Conservation (phyloP, 1,140 invertebrate genomes). For the Paracyclopina nana region DNA sequence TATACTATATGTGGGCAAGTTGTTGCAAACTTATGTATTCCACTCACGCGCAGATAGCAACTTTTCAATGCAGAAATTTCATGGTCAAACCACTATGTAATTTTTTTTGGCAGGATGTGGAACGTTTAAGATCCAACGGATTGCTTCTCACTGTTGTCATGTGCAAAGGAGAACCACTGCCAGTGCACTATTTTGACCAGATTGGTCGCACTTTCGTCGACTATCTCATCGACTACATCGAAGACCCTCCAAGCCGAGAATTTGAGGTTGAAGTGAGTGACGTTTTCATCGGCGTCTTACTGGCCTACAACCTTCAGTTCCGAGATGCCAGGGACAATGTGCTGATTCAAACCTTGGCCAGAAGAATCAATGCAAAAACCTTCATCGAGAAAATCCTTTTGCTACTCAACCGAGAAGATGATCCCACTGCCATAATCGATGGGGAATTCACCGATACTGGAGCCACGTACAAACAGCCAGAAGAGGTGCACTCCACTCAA, state of each 20-base stretch:
- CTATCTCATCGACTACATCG: conserved; percentile 2
- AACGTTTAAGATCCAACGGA: not conserved
- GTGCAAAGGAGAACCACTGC: conserved; percentile 7
- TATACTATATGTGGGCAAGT: too few relatives aligned
- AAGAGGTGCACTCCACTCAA: not conserved
- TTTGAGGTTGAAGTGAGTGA: conserved; percentile 5
- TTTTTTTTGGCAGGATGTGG: too few relatives aligned
- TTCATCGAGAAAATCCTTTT: conserved; percentile 11
- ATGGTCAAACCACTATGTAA: too few relatives aligned
- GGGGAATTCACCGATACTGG: too few relatives aligned
- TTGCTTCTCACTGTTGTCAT: conserved; percentile 13
- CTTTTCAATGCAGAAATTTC: too few relatives aligned
- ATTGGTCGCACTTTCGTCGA: conserved; percentile 10
- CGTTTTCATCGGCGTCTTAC: conserved; percentile 10
- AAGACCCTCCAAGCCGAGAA: not conserved
- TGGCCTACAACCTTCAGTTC: conserved; percentile 15
- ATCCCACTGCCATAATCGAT: conserved; percentile 5
- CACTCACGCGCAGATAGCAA: too few relatives aligned
- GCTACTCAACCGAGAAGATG: conserved; percentile 13
- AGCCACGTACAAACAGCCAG: too few relatives aligned
- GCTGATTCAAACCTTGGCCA: not conserved
- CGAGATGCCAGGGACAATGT: not conserved
- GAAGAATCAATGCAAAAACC: not conserved
- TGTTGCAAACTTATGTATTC: too few relatives aligned
- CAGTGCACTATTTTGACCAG: conserved; percentile 14